Percentiles rank a stretch among this genome's conserved stretches.
These are phyloP conservation scores for Pelecanoides urinatrix DNA, from an alignment of 2,113 vertebrate genomes.

Conservation along the genomic window DNA sequence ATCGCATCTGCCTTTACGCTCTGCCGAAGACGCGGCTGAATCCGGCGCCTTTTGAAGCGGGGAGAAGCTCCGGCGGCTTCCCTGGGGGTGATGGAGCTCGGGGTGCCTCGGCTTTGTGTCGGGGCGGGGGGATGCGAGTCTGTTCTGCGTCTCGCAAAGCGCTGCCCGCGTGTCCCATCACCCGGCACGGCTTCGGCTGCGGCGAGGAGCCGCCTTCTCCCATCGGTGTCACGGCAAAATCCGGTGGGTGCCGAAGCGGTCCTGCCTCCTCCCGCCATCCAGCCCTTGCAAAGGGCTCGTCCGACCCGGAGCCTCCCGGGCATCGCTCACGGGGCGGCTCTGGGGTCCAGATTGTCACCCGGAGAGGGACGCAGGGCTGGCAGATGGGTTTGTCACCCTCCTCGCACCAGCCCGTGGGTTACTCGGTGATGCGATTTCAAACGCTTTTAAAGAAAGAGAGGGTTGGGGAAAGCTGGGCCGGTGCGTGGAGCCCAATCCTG, in stretches of 20 bases:
- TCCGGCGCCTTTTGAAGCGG: background rate
- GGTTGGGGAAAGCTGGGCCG: background rate
- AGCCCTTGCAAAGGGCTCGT: background rate
- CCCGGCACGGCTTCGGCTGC: background rate
- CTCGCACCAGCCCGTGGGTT: accelerated
- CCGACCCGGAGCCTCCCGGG: accelerated
- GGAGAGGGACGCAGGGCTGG: accelerated
- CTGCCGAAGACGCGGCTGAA: background rate
- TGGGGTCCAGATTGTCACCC: background rate
- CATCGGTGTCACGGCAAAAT: background rate
- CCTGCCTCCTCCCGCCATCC: background rate
- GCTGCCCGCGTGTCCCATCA: background rate
- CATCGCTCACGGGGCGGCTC: accelerated
- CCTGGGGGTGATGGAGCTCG: accelerated
- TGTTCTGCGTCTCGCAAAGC: background rate
- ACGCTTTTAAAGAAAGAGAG: background rate
- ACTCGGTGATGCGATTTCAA: background rate
- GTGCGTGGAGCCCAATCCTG: background rate
- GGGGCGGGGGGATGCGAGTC: background rate
- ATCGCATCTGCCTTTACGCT: conserved; percentile 25
- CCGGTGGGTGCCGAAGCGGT: background rate
- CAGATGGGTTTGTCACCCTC: background rate
- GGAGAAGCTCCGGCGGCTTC: accelerated
- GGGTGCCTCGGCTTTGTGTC: background rate
- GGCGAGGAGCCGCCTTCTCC: accelerated